Conservation (phyloP, 2,797 vertebrate species). For the Ptychobarbus kaznakovi region DNA sequence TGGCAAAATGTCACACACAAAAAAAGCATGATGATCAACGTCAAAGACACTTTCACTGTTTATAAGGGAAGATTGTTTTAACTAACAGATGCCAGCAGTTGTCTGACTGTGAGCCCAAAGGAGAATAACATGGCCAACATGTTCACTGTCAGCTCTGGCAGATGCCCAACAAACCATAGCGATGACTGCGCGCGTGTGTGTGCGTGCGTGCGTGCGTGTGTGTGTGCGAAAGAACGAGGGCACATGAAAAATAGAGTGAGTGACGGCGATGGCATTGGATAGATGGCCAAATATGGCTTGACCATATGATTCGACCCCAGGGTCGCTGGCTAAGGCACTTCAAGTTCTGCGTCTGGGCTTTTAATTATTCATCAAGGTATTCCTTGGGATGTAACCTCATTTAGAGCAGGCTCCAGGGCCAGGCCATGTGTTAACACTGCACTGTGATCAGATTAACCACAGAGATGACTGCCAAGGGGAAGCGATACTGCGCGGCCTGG, state of each 20-base stretch:
- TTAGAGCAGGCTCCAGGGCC: conserved; percentile 75
- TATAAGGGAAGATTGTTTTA: conserved; percentile 51
- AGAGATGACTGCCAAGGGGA: conserved; percentile 71
- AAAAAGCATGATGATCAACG: conserved; percentile 31
- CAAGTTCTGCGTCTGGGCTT: conserved; percentile 75
- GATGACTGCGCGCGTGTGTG: background rate
- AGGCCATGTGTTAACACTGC: conserved; percentile 71
- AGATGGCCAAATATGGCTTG: conserved; percentile 73
- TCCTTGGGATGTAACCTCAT: conserved; percentile 76
- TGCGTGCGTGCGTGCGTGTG: background rate
- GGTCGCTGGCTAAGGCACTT: conserved; percentile 71
- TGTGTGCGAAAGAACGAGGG: background rate
- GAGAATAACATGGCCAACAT: conserved; percentile 66
- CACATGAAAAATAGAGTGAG: conserved; percentile 40
- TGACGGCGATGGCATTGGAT: conserved; percentile 69
- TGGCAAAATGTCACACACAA: background rate
- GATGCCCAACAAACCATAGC: conserved; percentile 65
- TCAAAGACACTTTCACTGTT: conserved; percentile 32
- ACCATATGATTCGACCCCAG: conserved; percentile 73
- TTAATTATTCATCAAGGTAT: conserved; percentile 79
- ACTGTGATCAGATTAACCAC: conserved; percentile 70
- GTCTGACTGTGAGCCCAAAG: conserved; percentile 65
- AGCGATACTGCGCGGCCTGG: conserved; percentile 74
- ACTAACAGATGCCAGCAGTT: conserved; percentile 62
- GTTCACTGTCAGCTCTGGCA: conserved; percentile 69